Evolutionary conservation across 2,113 vertebrate species (phyloP).

Genomic region (Onychostruthus taczanowskii): DNA sequence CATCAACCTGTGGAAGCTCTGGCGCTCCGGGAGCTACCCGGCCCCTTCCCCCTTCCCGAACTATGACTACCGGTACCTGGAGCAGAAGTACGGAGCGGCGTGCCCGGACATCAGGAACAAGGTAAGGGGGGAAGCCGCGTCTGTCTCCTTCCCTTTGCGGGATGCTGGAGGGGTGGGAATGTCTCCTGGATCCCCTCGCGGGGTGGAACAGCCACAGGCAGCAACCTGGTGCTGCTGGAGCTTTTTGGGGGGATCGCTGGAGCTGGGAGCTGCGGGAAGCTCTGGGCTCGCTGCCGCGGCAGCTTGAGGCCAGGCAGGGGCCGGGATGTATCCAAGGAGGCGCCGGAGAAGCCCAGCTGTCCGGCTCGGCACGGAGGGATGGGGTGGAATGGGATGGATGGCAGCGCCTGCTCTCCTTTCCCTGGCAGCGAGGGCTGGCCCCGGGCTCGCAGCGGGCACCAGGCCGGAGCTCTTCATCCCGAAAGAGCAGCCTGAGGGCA

Average conservation of each 20-base stretch:
- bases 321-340: not conserved
- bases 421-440: conserved; percentile 74
- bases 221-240: not conserved
- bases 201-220: fast-evolving
- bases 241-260: not conserved
- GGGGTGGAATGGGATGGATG: not conserved
- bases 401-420: not conserved
- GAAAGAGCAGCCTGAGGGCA: conserved; percentile 83
- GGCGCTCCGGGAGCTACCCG: conserved; percentile 91
- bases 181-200: not conserved
- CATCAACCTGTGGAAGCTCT: conserved; percentile 94
- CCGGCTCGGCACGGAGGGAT: fast-evolving
- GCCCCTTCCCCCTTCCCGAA: conserved; percentile 94
- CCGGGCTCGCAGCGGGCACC: conserved; percentile 71
- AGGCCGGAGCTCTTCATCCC: conserved; percentile 49
- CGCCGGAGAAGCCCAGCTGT: not conserved
- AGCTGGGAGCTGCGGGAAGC: not conserved
- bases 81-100: conserved; percentile 91
- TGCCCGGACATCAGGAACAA: conserved; percentile 79
- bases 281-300: not conserved
- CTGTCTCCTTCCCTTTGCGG: fast-evolving
- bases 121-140: conserved; percentile 54
- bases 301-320: not conserved
- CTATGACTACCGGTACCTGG: conserved; percentile 94
- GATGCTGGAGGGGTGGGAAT: not conserved